Evolutionary conservation across 2,113 vertebrate species (phyloP).

Genomic region (Sminthopsis crassicaudata): DNA sequence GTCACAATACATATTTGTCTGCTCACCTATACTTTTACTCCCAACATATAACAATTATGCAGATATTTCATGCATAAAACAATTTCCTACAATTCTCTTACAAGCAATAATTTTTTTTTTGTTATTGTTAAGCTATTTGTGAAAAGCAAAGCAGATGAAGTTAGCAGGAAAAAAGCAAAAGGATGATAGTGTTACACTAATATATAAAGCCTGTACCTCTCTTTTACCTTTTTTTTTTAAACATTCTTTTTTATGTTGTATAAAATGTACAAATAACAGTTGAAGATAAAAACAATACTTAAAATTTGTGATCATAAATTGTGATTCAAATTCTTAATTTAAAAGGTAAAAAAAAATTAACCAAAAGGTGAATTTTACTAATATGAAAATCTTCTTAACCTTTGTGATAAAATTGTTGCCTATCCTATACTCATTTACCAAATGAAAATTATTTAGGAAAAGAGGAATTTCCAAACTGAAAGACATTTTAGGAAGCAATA

Average conservation of each 20-base stretch:
- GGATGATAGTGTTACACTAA: conserved; percentile 23
- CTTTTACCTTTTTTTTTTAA: conserved; percentile 50
- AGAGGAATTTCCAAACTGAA: neutral
- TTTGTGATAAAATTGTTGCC: neutral
- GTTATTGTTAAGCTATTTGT: conserved; percentile 54
- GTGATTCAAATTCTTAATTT: neutral
- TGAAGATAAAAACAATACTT: neutral
- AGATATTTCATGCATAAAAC: conserved; percentile 58
- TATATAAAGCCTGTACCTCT: conserved; percentile 62
- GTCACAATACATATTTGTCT: neutral
- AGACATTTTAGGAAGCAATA: neutral
- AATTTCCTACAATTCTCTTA: conserved; percentile 11
- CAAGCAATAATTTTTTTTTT: conserved; percentile 27
- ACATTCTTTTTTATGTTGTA: conserved; percentile 7
- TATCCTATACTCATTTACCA: neutral
- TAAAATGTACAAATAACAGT: neutral
- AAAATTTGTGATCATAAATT: neutral
- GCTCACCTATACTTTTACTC: neutral
- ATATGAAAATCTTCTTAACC: neutral
- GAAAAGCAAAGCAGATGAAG: conserved; percentile 73
- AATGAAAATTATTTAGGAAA: neutral
- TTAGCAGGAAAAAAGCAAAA: conserved; percentile 61
- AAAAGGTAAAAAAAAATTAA: neutral
- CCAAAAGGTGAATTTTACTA: conserved; percentile 28
- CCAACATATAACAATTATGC: conserved; percentile 25